Base-by-base conservation (phyloP, 2,113 vertebrate species). In the Brachirus orientalis region DNA sequence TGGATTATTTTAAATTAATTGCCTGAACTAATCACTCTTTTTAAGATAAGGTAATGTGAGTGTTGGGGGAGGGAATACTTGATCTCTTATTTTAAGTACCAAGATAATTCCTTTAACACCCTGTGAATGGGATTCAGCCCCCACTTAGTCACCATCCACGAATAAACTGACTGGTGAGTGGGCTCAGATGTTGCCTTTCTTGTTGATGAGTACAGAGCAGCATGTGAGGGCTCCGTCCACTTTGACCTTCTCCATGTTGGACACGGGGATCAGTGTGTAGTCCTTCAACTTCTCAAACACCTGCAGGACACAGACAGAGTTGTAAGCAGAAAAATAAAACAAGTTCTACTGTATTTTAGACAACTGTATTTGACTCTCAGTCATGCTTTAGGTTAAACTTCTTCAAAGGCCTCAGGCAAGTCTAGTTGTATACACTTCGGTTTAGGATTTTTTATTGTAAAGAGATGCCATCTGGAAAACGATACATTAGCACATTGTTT, bases 211-310 rank as follows among this genome's bases (percentile, higher is more conserved):
- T 35, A 99, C 81, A 0, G 94, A 95, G 85, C 91, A 94, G 91
- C 98, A 99, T 60, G 96, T 98, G 67, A 98, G 94, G 19, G 86
- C 40, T 28, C 98, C 98, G 0, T 99, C 95, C 85, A 97, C 94
- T 90, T 98, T 99, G 63, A 81, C 86, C 85, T 94, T 91, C 92
- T 99, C 95, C 54, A 77, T 75, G 75, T 91, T 93, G 82, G 93
- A 89, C 80, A 95, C 91, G 0, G 98, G 97, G 70, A 99, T 96
- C 91, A 98, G 93, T 92, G 95, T 95, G 91, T 98, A 87, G 90
- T 98, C 96, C 92, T 97, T 98, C 89, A 99, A 91, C 80, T 95
- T 98, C 90, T 98, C 96, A 82, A 96, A 98, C 38, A 97, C 95
- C 98, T 99, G 83, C 48, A 53, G 70, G 70, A 73, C 46, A 68